phyloP scores from a whole-genome alignment of 1,140 invertebrate genomes.

The Bombus difficillimus region DNA sequence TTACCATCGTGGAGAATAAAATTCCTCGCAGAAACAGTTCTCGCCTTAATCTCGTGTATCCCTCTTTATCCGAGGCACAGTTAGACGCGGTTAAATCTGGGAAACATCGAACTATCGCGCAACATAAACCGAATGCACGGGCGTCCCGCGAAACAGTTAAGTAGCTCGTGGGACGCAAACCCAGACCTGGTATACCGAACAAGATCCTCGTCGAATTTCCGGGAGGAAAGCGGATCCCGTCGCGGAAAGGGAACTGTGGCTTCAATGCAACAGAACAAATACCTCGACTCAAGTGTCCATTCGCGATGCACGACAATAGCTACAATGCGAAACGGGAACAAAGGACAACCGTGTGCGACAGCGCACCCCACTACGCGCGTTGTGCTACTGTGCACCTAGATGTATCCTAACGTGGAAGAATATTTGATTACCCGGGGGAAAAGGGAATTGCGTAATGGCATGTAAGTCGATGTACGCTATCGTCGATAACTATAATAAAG shows the following conservation, averaged over 20 bases:
- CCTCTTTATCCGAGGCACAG: background rate
- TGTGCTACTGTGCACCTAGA: no score
- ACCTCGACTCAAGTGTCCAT: slow-evolving; percentile 52
- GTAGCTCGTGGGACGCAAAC: background rate
- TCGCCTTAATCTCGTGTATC: background rate
- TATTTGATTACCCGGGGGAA: slow-evolving; percentile 7
- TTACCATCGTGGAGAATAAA: background rate
- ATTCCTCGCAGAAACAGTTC: background rate
- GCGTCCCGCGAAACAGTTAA: background rate
- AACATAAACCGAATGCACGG: background rate
- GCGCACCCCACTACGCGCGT: no score
- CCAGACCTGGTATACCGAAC: background rate
- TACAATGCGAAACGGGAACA: slow-evolving; percentile 38
- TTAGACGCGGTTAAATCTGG: background rate
- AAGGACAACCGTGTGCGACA: background rate
- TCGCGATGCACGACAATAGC: slow-evolving; percentile 41
- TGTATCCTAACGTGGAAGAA: slow-evolving; percentile 1
- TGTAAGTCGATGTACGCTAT: background rate
- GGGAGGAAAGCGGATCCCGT: slow-evolving; percentile 35
- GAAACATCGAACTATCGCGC: background rate
- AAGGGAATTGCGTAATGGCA: slow-evolving; percentile 1
- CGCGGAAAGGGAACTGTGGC: slow-evolving; percentile 33
- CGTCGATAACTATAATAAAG: no score
- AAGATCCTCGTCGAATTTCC: slow-evolving; percentile 40
- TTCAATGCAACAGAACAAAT: slow-evolving; percentile 44